Evolutionary conservation across 2,797 vertebrate genomes (phyloP).

Genomic region (Spheniscus humboldti): DNA sequence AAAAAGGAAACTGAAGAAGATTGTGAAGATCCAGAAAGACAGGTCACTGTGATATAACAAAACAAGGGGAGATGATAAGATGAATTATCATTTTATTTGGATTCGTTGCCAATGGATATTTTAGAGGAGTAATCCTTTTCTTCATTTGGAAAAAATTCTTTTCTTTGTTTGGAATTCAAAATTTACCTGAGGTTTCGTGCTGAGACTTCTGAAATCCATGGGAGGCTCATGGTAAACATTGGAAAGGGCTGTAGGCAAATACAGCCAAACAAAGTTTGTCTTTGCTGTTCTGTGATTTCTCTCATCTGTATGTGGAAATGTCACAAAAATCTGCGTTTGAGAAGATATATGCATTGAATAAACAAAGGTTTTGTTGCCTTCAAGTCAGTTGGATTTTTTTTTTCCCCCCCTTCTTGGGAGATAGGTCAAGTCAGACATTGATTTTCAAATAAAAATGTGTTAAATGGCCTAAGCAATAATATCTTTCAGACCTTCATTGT

Average conservation of each 20-base stretch:
- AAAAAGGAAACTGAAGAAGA: constrained; percentile 91
- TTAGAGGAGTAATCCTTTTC: not conserved
- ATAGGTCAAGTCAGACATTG: not conserved
- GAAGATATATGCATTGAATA: not conserved
- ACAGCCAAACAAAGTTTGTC: not conserved
- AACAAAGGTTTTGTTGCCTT: not conserved
- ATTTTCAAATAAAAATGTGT: not conserved
- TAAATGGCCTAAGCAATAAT: not conserved
- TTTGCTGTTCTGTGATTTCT: not conserved
- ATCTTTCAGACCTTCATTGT: not conserved
- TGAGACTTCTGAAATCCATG: not conserved
- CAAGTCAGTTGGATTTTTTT: not conserved
- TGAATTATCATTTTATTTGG: not conserved
- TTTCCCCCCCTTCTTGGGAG: not conserved
- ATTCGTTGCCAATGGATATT: not conserved
- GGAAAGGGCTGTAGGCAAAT: not conserved
- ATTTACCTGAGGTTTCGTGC: not conserved
- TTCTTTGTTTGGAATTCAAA: not conserved
- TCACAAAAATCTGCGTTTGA: not conserved
- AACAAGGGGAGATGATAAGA: not conserved
- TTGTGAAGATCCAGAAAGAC: constrained; percentile 96
- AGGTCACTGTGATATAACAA: constrained; percentile 73
- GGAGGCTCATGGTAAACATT: not conserved
- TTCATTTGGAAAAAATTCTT: not conserved
- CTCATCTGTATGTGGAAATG: not conserved